Conservation (phyloP, 1,140 invertebrate genomes). For the Drosophila tani region DNA sequence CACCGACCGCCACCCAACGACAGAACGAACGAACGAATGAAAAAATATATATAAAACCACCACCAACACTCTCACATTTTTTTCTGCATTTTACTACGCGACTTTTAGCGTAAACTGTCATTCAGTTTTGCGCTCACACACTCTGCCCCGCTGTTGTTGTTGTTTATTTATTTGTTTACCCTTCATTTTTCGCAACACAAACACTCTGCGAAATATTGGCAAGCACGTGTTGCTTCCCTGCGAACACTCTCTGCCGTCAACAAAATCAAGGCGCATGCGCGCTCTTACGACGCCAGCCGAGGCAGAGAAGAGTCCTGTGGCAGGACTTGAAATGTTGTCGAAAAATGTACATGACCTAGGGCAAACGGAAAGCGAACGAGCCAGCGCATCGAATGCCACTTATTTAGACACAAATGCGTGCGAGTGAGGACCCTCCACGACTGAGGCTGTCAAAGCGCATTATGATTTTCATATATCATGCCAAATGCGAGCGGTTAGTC, state of each 20-base stretch:
- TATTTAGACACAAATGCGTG: constrained; percentile 44
- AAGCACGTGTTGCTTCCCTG: constrained; percentile 70
- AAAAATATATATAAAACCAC: constrained; percentile 7
- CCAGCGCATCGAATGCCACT: constrained; percentile 51
- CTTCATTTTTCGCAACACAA: constrained; percentile 43
- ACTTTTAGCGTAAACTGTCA: constrained; percentile 73
- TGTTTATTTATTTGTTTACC: constrained; percentile 72
- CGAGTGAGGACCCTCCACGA: constrained; percentile 35
- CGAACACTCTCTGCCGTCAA: constrained; percentile 51
- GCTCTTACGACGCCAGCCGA: constrained; percentile 52
- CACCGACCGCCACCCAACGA: constrained; percentile 15
- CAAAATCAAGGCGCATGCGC: constrained; percentile 56
- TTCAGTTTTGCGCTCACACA: constrained; percentile 56
- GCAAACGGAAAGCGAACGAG: constrained; percentile 55
- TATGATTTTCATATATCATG: constrained; percentile 76
- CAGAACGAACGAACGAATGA: background rate
- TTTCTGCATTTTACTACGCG: constrained; percentile 53
- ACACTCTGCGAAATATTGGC: constrained; percentile 24
- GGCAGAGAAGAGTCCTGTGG: constrained; percentile 24
- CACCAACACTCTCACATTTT: constrained; percentile 4
- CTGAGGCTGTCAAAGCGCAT: constrained; percentile 68
- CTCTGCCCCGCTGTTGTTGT: constrained; percentile 12
- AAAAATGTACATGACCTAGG: constrained; percentile 72
- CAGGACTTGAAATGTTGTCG: constrained; percentile 45
- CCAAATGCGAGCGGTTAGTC: constrained; percentile 53